Base-by-base conservation (phyloP, 1,140 invertebrate species). In the Drosophila azteca region DNA sequence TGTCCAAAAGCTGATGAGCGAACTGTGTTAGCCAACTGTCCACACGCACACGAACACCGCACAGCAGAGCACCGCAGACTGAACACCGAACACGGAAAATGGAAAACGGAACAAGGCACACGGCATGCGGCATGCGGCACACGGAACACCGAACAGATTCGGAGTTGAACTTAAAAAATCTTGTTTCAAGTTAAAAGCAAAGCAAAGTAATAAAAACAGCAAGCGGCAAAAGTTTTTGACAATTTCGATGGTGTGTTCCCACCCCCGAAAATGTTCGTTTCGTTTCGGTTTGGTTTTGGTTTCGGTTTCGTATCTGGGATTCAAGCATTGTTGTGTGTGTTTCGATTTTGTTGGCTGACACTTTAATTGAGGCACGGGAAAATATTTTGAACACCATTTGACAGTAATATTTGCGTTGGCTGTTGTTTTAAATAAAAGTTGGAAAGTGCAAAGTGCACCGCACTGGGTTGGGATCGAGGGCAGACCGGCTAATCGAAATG, bases 141-240 rank as follows among this genome's bases (percentile, higher is more conserved):
- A 52, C 11, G 2, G 24, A 50, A 50, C 60, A 35, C 64, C 17
- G 64, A 44, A 63, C 61, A 64, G 61, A 69, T 69, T 69, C 64
- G 64, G 66, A 59, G 61, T 55, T 55, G 55, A 76, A 80, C 72
- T 76, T 75, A 31, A 61, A 64, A 79, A 76, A 76, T 80, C 57
- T 63, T 74, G 70, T 79, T 66, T 76, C 46, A 60, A 75, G 69
- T 75, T 79, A 75, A 79, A 53, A 75, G 77, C 69, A 79, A 53
- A 75, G 77, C 69, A 80, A 80, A 71, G 55, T 69, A 76, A 80
- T 76, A 75, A 61, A 79, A 79, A 79, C 69, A 62, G 57, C 41
- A 76, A 77, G 76, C 68, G 72, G 64, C 63, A 48, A 61, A 78
- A 72, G 78, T 48, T 67, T 72, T 78, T 78, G 72, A 77, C 73